Base-by-base conservation (phyloP, 2,113 vertebrate genomes). In the Otus sunia region DNA sequence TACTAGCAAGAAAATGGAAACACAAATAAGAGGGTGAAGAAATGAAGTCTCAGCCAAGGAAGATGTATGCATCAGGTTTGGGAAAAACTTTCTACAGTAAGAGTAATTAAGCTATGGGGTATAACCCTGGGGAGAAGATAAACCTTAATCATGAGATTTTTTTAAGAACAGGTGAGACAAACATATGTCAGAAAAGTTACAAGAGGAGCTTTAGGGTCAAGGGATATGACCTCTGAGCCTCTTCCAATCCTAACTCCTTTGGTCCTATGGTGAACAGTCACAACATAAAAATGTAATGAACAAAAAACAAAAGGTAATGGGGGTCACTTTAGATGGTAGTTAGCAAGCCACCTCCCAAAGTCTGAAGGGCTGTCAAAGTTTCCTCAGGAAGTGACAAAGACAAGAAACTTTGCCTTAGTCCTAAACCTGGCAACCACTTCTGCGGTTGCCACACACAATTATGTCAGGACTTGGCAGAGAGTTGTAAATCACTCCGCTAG, bases 361-460 rank as follows among this genome's bases (percentile, higher is more conserved):
- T 17, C 36, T 22, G 69, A 75, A 75, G 52, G 62, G 66, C n/a
- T 16, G 45, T 89, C 86, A 94, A 90, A 95, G 69, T 94, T 97
- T 97, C 95, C 95, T 92, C 88, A 96, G 96, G 95, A 97, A 96
- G 94, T 94, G 91, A 95, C 94, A 94, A 92, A 96, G 89, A 94
- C 86, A 75, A 94, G 91, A 95, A 96, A 89, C 80, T 94, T 77
- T n/a, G 92, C 91, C 91, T 94, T 58, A 93, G 83, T 82, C 17
- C 37, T 64, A 88, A 87, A 79, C 43, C 91, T 89, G 83, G 83
- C 88, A 94, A 78, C 16, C 47, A 68, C 60, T 74, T 59, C 73
- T 41, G 59, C 0, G 4, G 83, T 67, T 96, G 95, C 94, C 94
- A 94, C 83, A 90, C 58, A 32, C 26, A 87, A 63, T 91, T 96